Evolutionary conservation across 1,140 invertebrate genomes (phyloP), one percentile per base, ranked within the genome.

Genomic region (Anoplophora glabripennis): DNA sequence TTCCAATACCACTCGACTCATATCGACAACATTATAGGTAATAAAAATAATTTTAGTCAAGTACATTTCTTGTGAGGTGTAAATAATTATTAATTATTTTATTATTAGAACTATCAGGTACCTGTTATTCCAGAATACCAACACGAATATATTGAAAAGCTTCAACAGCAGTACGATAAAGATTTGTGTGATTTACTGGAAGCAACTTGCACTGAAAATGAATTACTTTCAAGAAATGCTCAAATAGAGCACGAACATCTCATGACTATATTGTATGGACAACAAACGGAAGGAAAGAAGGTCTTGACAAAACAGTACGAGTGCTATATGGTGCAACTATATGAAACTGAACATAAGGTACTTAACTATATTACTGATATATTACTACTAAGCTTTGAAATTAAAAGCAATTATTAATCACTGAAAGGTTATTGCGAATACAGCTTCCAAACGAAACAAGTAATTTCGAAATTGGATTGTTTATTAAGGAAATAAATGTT

Each of bases 1-100:
- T 84, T 87, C 65, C 83, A 87, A 61, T 80, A 83, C 0, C 88
- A 91, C 66, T 84, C 86, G 35, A 81, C 84, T 55, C 83, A 80
- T 38, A 81, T 91, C 12, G 81, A 85, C 62, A 76, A 82, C 65
- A 83, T 89, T 64, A 81, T 89, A 51, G 80, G 87, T 89, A 78
- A 71, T 64, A 62, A 36, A 28, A 37, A 11, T n/a, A 48, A 44
- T 35, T 37, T 36, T 45, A 21, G 5, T 17, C 4, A 12, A 33
- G 21, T n/a, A 18, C 45, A 21, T 52, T n/a, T n/a, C n/a, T n/a
- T n/a, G n/a, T n/a, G n/a, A n/a, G n/a, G n/a, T n/a, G n/a, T n/a
- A n/a, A n/a, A n/a, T n/a, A n/a, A n/a, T n/a, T n/a, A n/a, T n/a
- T n/a, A n/a, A n/a, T n/a, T n/a, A n/a, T n/a, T n/a, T n/a, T n/a